Evolutionary conservation across 2,888 invertebrate genomes (phyloP), one percentile per base, ranked within the genome.

Genomic region (Drosophila antonietae): DNA sequence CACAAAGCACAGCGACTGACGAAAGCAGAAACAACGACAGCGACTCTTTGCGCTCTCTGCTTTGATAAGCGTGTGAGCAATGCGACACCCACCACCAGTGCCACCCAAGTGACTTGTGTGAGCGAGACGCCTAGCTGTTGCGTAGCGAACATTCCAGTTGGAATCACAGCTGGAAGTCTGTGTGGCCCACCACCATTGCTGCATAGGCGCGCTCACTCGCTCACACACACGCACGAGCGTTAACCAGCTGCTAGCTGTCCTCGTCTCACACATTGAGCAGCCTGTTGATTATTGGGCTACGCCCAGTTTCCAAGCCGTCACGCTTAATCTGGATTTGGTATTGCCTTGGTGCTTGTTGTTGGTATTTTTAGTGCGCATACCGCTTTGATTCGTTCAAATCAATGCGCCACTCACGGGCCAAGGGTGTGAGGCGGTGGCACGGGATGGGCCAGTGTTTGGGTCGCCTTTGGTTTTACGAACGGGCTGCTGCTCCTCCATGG

Each of bases 281-380:
- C 83, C 83, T 83, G 83, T 85, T 85, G 83, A 80, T 75, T 44
- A 33, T 81, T 78, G 47, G 62, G 78, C 80, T 58, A 84, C 90
- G 90, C 87, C 90, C 75, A 53, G 68, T 75, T 89, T 83, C 80
- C 89, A 90, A 79, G 58, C 61, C 65, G 89, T 86, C 70, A 75
- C 65, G 89, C 71, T 81, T 77, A 77, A 87, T 86, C 90, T 90
- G 84, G 84, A 77, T 83, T 78, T 88, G 82, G 82, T 66, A 68
- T 63, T 75, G 72, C 75, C 46, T 46, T 76, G 75, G 73, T 85
- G 68, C 74, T 81, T 90, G 89, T 86, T 87, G 89, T 87, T 90
- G 87, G 90, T 87, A 89, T 90, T 90, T 90, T 90, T 89, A 88
- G 89, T 90, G 90, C 88, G 89, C 86, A 81, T 87, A 90, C 87